A percentile compares a stretch with the other conserved stretches of the same genome.
Conservation (phyloP, 2,888 invertebrate species). For the Julus scandinavius region DNA sequence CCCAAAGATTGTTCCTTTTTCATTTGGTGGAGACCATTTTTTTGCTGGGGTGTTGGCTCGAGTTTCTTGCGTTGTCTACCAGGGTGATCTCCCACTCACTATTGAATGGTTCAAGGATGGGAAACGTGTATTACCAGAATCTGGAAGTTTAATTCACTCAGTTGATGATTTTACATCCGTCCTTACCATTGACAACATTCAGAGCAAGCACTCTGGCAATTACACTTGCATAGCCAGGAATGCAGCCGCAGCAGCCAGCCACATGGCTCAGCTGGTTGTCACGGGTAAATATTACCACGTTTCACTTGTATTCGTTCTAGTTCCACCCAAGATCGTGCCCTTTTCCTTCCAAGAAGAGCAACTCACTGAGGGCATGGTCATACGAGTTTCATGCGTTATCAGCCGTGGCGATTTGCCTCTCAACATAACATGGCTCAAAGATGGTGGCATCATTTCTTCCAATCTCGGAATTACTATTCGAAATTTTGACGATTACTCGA, state of each 20-base stretch:
- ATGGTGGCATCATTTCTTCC: conserved; percentile 70
- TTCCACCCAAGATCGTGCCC: conserved; percentile 60
- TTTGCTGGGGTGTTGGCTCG: conserved; percentile 65
- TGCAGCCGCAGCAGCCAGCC: conserved; percentile 63
- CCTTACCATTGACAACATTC: conserved; percentile 63
- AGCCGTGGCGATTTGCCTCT: conserved; percentile 65
- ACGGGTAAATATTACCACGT: conserved; percentile 62
- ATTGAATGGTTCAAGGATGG: conserved; percentile 67
- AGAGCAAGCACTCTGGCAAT: conserved; percentile 64
- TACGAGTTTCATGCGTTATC: conserved; percentile 60
- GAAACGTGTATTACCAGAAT: conserved; percentile 59
- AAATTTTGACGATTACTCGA: conserved; percentile 64
- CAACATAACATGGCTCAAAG: conserved; percentile 77
- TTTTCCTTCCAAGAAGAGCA: conserved; percentile 60
- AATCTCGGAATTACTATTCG: conserved; percentile 53
- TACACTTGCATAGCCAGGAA: conserved; percentile 65
- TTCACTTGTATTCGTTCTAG: conserved; percentile 52
- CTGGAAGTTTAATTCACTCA: conserved; percentile 62
- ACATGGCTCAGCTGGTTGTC: conserved; percentile 63
- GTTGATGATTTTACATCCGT: conserved; percentile 64
- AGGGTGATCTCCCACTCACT: conserved; percentile 66
- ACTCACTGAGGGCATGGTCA: conserved; percentile 59
- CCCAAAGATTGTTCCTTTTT: conserved; percentile 66
- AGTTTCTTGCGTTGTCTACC: conserved; percentile 66
- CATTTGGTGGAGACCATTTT: conserved; percentile 65